Percentiles rank a stretch among this genome's conserved stretches.
Evolutionary conservation across 2,888 invertebrate species (phyloP).

Genomic region (Lasioglossum pauxillum): DNA sequence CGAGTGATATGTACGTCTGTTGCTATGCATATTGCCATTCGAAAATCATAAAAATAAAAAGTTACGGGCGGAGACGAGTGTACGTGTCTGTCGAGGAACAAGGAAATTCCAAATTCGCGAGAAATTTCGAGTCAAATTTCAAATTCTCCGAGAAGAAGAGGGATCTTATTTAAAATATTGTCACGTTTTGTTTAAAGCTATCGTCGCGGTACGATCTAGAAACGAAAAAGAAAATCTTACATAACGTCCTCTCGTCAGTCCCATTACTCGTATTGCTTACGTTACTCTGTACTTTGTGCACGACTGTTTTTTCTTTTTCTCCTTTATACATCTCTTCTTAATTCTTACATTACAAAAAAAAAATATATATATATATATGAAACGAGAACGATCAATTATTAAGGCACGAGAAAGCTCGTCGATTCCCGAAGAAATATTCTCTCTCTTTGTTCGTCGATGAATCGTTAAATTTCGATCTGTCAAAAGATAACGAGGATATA

Average conservation of each 20-base stretch:
- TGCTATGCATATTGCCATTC: neutral
- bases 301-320: slow-evolving; percentile 13
- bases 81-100: neutral
- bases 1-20: neutral
- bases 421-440: slow-evolving; percentile 30
- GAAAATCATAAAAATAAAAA: neutral
- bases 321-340: slow-evolving; percentile 13
- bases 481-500: slow-evolving; percentile 37
- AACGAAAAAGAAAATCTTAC: slow-evolving; percentile 13
- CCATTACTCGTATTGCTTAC: slow-evolving; percentile 54
- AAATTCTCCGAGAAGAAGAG: slow-evolving; percentile 38
- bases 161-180: slow-evolving; percentile 34
- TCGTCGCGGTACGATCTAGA: slow-evolving; percentile 36
- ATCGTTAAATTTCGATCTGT: slow-evolving; percentile 35
- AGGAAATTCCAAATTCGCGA: neutral
- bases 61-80: slow-evolving; percentile 7
- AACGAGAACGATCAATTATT: slow-evolving; percentile 20
- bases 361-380: neutral
- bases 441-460: slow-evolving; percentile 34
- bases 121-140: slow-evolving; percentile 2
- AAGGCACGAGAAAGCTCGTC: slow-evolving; percentile 54
- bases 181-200: slow-evolving; percentile 45
- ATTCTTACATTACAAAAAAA: neutral
- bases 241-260: slow-evolving; percentile 33
- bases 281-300: slow-evolving; percentile 29